These are phyloP conservation scores for Scotopteryx bipunctaria DNA, from an alignment of 2,888 invertebrate species.

Conservation along the genomic window DNA sequence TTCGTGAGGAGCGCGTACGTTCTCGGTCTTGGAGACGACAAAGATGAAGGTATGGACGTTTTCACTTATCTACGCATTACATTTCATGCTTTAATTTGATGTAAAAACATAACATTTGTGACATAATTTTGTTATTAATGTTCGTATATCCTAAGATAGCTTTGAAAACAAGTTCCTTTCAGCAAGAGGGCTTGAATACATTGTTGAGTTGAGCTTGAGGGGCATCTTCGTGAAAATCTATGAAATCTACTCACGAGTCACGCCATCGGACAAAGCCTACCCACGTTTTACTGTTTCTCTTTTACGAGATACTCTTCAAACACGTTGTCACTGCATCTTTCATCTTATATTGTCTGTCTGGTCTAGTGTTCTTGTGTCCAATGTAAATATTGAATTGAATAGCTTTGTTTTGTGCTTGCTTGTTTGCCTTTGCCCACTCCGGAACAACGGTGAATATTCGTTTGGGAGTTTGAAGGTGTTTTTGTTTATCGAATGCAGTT, in stretches of 20 bases:
- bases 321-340: not conserved
- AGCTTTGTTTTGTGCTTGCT: not conserved
- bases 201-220: no score
- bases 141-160: no score
- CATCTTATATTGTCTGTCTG: not conserved
- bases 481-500: not conserved
- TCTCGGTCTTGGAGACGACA: conserved; percentile 55
- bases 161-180: no score
- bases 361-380: not conserved
- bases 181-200: no score
- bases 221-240: no score
- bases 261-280: no score
- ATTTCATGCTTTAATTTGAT: no score
- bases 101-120: no score
- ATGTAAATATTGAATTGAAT: conserved; percentile 4
- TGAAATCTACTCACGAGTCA: no score
- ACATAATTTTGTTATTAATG: no score
- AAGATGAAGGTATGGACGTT: conserved; percentile 62
- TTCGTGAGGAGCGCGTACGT: conserved; percentile 71
- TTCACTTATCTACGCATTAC: not conserved
- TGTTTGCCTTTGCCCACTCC: not conserved
- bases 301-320: no score
- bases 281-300: not conserved
- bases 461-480: not conserved
- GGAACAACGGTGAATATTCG: not conserved